Conservation (phyloP, 1,140 invertebrate genomes). For the Anoplophora glabripennis region DNA sequence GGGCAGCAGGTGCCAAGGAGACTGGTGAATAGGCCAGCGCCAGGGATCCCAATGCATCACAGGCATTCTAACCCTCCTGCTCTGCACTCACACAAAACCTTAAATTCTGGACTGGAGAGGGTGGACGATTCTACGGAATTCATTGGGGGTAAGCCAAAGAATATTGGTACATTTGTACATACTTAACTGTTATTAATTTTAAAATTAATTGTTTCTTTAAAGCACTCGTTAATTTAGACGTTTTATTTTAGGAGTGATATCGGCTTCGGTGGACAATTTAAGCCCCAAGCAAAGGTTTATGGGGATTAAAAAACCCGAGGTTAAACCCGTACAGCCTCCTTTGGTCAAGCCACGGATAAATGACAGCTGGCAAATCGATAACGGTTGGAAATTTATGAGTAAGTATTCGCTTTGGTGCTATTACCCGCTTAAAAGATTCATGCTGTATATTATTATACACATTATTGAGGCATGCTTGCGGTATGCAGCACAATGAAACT, state of each 20-base stretch:
- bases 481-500: too few relatives aligned
- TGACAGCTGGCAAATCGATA: conserved; percentile 78
- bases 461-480: too few relatives aligned
- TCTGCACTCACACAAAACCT: conserved; percentile 52
- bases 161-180: too few relatives aligned
- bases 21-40: conserved; percentile 28
- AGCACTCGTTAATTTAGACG: background rate
- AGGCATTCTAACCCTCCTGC: conserved; percentile 64
- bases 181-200: too few relatives aligned
- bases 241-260: conserved; percentile 47
- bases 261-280: conserved; percentile 70
- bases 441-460: too few relatives aligned
- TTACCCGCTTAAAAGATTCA: too few relatives aligned
- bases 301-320: conserved; percentile 55
- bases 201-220: too few relatives aligned
- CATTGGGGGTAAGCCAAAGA: conserved; percentile 36
- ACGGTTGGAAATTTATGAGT: conserved; percentile 85
- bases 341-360: conserved; percentile 58
- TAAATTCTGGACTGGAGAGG: conserved; percentile 53
- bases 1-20: conserved; percentile 40
- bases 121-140: conserved; percentile 60
- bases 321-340: conserved; percentile 70
- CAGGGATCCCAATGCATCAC: conserved; percentile 45
- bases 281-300: conserved; percentile 48
- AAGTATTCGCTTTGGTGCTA: too few relatives aligned